Conservation (phyloP, 2,113 vertebrate genomes). For the Trogon melanurus region DNA sequence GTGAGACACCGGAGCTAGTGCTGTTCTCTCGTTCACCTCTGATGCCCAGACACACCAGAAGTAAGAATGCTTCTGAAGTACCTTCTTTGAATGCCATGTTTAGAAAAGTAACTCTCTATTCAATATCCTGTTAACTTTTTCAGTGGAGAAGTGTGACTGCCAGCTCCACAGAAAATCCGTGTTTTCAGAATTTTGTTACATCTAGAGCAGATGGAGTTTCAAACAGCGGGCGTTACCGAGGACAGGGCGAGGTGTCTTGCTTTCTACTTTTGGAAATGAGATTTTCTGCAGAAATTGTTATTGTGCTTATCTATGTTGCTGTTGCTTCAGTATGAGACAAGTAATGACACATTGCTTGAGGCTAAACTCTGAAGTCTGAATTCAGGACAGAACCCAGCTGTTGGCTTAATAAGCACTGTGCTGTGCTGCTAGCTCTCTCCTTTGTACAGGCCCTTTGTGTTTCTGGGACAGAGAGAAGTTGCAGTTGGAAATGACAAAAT, state of each 20-base stretch:
- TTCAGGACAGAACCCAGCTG: background rate
- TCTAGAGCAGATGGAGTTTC: background rate
- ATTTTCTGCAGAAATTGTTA: conserved; percentile 17
- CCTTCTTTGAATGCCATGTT: background rate
- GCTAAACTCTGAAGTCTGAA: conserved; percentile 18
- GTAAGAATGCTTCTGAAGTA: background rate
- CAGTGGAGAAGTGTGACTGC: background rate
- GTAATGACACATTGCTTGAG: background rate
- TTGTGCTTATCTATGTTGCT: background rate
- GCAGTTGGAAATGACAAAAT: background rate
- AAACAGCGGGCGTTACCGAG: rapidly evolving
- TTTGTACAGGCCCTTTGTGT: background rate
- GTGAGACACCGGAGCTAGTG: background rate
- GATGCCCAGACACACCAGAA: background rate
- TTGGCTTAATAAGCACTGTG: background rate
- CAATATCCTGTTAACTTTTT: background rate
- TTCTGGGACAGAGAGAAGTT: background rate
- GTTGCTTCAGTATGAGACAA: background rate
- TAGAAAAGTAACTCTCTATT: background rate
- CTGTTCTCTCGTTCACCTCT: background rate
- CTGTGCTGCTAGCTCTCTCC: background rate
- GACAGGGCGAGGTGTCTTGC: background rate
- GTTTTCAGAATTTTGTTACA: background rate
- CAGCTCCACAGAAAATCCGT: background rate
- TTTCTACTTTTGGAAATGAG: background rate